These are phyloP conservation scores for Heliocidaris tuberculata DNA, from an alignment of 35 echinoderm and acorn worm species.

Conservation along the genomic window DNA sequence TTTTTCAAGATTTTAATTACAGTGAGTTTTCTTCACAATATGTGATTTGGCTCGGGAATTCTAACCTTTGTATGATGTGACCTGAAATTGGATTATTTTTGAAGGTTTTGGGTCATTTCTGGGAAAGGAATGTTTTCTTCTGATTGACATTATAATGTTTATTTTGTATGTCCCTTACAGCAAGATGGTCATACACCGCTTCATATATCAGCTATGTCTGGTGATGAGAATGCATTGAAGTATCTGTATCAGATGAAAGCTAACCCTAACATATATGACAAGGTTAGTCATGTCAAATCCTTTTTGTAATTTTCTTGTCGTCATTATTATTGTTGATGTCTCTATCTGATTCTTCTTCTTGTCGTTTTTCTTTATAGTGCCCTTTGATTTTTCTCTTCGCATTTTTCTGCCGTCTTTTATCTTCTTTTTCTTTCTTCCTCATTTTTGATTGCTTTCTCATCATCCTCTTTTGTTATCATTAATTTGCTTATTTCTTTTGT, in stretches of 20 bases:
- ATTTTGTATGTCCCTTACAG: constrained; percentile 43
- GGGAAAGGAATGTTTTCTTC: not conserved
- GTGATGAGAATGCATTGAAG: constrained; percentile 80
- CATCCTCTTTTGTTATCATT: too few species aligned
- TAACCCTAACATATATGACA: constrained; percentile 89
- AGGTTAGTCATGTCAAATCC: constrained; percentile 53
- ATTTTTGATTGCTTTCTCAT: too few species aligned
- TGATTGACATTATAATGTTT: not conserved
- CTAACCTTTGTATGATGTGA: too few species aligned
- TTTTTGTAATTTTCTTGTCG: not conserved
- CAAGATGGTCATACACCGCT: constrained; percentile 90
- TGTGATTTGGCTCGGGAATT: too few species aligned
- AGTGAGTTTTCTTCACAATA: too few species aligned
- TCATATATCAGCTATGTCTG: constrained; percentile 78
- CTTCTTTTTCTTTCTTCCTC: too few species aligned
- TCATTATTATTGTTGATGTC: not conserved
- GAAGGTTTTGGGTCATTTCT: not conserved
- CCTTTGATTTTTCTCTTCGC: too few species aligned
- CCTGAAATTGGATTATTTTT: not conserved
- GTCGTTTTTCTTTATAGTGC: too few species aligned
- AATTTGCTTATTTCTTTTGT: too few species aligned
- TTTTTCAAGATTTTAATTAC: too few species aligned
- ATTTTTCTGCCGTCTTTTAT: too few species aligned
- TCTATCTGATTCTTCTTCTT: not conserved
- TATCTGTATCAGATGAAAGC: constrained; percentile 94